Conservation (phyloP, 2,888 invertebrate genomes). For the Helicoverpa assulta region DNA sequence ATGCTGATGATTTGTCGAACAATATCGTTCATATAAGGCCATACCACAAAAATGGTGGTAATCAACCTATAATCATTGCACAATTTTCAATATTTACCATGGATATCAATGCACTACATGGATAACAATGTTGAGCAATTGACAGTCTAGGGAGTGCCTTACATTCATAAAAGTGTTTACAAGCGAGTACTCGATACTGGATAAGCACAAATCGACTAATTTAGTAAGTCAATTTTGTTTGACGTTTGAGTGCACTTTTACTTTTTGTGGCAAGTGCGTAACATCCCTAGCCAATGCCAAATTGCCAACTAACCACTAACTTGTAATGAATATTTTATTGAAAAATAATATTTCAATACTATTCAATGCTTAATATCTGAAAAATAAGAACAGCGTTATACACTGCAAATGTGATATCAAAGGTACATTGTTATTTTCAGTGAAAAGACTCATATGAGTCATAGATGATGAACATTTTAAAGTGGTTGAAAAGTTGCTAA, state of each 20-base stretch:
- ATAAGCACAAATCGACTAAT: neutral
- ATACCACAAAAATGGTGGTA: too few relatives aligned
- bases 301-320: slow-evolving; percentile 68
- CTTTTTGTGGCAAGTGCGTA: slow-evolving; percentile 13
- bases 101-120: too few relatives aligned
- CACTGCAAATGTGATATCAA: slow-evolving; percentile 26
- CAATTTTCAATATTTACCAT: too few relatives aligned
- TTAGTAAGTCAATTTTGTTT: neutral
- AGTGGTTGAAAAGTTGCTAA: slow-evolving; percentile 45
- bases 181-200: neutral
- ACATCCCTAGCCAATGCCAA: slow-evolving; percentile 53
- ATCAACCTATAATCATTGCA: too few relatives aligned
- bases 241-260: slow-evolving; percentile 1
- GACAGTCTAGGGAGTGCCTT: too few relatives aligned
- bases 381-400: slow-evolving; percentile 26
- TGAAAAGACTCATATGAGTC: slow-evolving; percentile 63
- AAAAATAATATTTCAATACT: slow-evolving; percentile 45
- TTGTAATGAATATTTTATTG: slow-evolving; percentile 45
- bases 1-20: too few relatives aligned
- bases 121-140: too few relatives aligned
- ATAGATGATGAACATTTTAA: slow-evolving; percentile 57
- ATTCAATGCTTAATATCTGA: slow-evolving; percentile 38
- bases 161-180: too few relatives aligned
- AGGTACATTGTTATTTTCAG: slow-evolving; percentile 42
- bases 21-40: too few relatives aligned